Base-by-base conservation (phyloP, 2,888 invertebrate species). In the Drosophila glabriapex region DNA sequence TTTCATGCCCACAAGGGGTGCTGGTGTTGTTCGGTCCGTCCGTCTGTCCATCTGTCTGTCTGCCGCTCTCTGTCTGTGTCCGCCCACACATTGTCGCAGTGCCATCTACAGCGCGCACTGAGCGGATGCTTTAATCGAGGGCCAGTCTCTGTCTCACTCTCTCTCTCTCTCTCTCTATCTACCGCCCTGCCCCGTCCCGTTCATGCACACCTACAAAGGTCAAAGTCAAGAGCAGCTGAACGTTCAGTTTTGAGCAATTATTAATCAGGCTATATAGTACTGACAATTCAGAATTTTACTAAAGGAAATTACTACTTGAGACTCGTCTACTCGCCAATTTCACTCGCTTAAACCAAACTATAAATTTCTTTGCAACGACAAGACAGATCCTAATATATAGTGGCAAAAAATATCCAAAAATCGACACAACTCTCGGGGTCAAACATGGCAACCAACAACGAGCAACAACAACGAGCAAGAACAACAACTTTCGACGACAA, bases 171-270 rank as follows among this genome's bases (percentile, higher is more conserved):
- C 9, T 31, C 25, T 29, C 14, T 4, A 19, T 4, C 33, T 25
- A 10, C 4, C 53, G 14, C 54, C 9, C 64, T 35, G 10, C 16
- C 3, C 9, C 33, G 29, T 41, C 49, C 56, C 22, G 7, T 4
- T 16, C 16, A 2, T 46, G 46, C 28, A 2, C 61, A 31, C 60
- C 66, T 60, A 56, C 75, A 80, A 73, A 89, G 90, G 84, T 90
- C 87, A 90, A 90, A 90, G 89, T 89, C 87, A 87, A 78, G 81
- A 74, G 74, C 84, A 71, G 60, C 60, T 68, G 61, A 68, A 35
- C 73, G 60, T 75, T 71, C 82, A 69, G 54, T 66, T 68, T 56
- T 59, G 25, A 52, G 67, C 66, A 70, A 79, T 79, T 79, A 68
- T 75, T 76, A 80, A 78, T 75, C 76, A 74, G 77, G 37, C 64